Conservation (phyloP, 2,113 vertebrate species). For the Athene noctua region DNA sequence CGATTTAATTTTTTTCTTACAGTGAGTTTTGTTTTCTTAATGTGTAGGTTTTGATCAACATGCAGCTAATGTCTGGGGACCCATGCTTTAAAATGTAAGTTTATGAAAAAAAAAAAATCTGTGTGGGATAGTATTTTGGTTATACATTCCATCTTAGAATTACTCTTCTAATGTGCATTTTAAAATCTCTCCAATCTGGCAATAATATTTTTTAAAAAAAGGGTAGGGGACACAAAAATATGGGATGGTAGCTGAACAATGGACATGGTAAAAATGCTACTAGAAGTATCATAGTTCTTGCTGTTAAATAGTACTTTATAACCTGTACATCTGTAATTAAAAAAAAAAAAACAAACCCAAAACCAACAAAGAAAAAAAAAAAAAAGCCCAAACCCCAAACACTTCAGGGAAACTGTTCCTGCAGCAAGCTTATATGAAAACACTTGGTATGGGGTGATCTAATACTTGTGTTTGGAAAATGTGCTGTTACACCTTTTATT, state of each 20-base stretch:
- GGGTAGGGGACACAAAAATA: neutral
- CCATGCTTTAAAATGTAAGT: constrained; percentile 98
- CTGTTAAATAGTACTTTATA: neutral
- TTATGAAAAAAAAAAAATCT: neutral
- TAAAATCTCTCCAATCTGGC: neutral
- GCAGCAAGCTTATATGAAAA: neutral
- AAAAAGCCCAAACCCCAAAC: too few relatives aligned
- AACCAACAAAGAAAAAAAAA: neutral
- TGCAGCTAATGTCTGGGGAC: constrained; percentile 96
- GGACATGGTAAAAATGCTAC: neutral
- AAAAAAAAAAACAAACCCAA: neutral
- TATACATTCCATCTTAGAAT: neutral
- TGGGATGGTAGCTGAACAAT: neutral
- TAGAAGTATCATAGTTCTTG: neutral
- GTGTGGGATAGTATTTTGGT: neutral
- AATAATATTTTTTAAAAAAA: neutral
- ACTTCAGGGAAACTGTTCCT: neutral
- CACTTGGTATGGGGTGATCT: neutral
- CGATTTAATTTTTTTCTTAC: neutral
- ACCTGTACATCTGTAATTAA: neutral
- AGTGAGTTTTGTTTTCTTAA: neutral
- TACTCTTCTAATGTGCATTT: neutral
- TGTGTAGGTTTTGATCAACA: constrained; percentile 88
- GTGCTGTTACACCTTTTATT: neutral
- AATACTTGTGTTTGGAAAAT: neutral